Conservation (phyloP, 1,140 invertebrate species). For the Micrasema longulum region DNA sequence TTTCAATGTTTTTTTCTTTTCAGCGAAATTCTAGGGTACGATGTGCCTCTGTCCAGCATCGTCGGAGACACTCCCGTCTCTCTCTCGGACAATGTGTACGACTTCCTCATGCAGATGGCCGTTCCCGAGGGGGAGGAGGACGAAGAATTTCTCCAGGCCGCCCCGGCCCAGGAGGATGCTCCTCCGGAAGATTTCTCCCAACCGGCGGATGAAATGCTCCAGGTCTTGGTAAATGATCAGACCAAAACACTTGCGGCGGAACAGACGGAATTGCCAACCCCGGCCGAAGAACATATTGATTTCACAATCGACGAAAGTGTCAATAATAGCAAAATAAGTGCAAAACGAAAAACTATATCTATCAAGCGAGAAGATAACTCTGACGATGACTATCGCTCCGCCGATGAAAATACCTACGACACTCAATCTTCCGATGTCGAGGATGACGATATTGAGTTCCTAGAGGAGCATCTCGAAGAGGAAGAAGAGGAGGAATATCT, state of each 20-base stretch:
- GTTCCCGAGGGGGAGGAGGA: conserved; percentile 39
- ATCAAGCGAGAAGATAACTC: conserved; percentile 13
- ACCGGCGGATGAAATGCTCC: too few relatives aligned
- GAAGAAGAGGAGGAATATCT: conserved; percentile 32
- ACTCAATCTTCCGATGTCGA: conserved; percentile 27
- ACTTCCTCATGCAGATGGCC: conserved; percentile 41
- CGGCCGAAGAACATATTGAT: too few relatives aligned
- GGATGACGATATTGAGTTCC: conserved; percentile 33
- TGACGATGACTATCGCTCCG: conserved; percentile 18
- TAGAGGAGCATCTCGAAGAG: conserved; percentile 32
- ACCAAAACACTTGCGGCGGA: too few relatives aligned
- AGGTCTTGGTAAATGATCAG: too few relatives aligned
- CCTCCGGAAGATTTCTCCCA: too few relatives aligned
- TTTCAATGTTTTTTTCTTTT: too few relatives aligned
- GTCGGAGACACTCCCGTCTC: conserved; percentile 43
- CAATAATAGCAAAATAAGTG: too few relatives aligned
- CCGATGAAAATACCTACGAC: conserved; percentile 28
- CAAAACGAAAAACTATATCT: too few relatives aligned
- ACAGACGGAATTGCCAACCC: too few relatives aligned
- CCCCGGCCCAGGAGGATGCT: too few relatives aligned
- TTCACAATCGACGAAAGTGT: too few relatives aligned
- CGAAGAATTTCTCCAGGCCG: background rate
- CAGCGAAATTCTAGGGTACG: conserved; percentile 34
- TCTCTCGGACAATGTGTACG: conserved; percentile 46
- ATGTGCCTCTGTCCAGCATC: conserved; percentile 35